Percentiles rank a stretch among this genome's conserved stretches.
phyloP scores from a whole-genome alignment of 2,797 vertebrate species.

The Pantherophis vulpinus region DNA sequence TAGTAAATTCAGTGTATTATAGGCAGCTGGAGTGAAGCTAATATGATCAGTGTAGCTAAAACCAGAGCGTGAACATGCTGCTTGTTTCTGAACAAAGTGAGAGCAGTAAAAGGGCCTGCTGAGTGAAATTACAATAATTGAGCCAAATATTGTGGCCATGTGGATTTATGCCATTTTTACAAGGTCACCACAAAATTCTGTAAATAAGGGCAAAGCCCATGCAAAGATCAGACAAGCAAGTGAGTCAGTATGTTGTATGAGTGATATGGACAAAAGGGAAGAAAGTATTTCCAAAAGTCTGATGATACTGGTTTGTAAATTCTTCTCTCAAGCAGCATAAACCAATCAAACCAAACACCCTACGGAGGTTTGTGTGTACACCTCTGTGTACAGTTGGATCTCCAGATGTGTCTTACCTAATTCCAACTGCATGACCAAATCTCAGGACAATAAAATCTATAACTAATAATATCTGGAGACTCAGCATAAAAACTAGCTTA shows the following conservation, averaged over 20 bases:
- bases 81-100: slow-evolving; percentile 44
- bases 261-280: slow-evolving; percentile 1
- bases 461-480: not conserved
- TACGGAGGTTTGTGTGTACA: not conserved
- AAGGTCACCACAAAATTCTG: slow-evolving; percentile 40
- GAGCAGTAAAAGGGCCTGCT: slow-evolving; percentile 26
- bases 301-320: not conserved
- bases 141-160: slow-evolving; percentile 45
- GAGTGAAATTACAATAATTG: slow-evolving; percentile 54
- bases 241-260: not conserved
- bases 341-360: not conserved
- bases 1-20: slow-evolving; percentile 33
- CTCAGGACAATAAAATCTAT: not conserved
- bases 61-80: slow-evolving; percentile 15
- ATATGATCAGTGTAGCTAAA: slow-evolving; percentile 32
- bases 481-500: not conserved
- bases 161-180: slow-evolving; percentile 39
- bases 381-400: not conserved
- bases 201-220: slow-evolving; percentile 41
- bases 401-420: not conserved
- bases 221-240: slow-evolving; percentile 16
- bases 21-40: slow-evolving; percentile 38
- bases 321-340: not conserved
- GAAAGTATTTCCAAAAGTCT: not conserved
- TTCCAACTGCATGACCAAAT: not conserved